Evolutionary conservation across 2,797 vertebrate species (phyloP).

Genomic region (Enteromius treurensis): DNA sequence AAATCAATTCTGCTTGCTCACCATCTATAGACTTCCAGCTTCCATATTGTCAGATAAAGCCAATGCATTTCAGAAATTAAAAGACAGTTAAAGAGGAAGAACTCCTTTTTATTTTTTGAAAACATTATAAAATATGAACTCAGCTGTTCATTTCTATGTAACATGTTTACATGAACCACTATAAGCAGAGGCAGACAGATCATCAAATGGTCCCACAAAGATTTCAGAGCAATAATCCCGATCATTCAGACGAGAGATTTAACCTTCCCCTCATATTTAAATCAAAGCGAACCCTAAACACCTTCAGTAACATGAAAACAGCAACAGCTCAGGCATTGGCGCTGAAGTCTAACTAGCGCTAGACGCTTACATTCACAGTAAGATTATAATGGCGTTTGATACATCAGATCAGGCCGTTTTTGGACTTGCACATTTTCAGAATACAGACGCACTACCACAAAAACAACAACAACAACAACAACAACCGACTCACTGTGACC

Average conservation of each 20-base stretch:
- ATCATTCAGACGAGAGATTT: conserved; percentile 17
- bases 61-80: neutral
- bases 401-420: conserved; percentile 59
- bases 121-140: conserved; percentile 45
- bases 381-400: conserved; percentile 59
- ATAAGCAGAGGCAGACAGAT: conserved; percentile 34
- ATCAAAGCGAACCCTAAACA: conserved; percentile 27
- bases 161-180: conserved; percentile 13
- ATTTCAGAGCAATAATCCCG: conserved; percentile 10
- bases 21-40: neutral
- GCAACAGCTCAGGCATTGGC: conserved; percentile 28
- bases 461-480: too few species aligned
- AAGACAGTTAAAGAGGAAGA: neutral
- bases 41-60: neutral
- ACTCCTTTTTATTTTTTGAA: conserved; percentile 37
- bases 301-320: conserved; percentile 26
- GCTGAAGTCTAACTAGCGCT: conserved; percentile 45
- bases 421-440: conserved; percentile 55
- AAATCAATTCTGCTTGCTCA: neutral
- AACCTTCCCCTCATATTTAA: conserved; percentile 1
- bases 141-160: conserved; percentile 17
- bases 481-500: conserved; percentile 7
- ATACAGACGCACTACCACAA: conserved; percentile 17
- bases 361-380: conserved; percentile 69
- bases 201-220: conserved; percentile 32